A percentile compares a stretch with the other conserved stretches of the same genome.
phyloP scores from a whole-genome alignment of 2,113 vertebrate species.

The Trogon melanurus region DNA sequence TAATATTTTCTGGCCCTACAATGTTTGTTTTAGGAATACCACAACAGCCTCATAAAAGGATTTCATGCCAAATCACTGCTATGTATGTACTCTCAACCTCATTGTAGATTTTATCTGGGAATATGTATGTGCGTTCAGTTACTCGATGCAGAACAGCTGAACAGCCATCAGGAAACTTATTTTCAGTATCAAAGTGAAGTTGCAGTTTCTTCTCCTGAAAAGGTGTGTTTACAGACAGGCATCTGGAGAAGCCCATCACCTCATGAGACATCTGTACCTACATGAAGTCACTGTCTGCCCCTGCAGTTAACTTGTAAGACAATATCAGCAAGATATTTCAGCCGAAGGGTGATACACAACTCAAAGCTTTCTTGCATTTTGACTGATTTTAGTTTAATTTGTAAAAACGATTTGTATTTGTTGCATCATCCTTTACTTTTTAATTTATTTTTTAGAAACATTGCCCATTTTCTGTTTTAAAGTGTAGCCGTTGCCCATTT shows the following conservation, averaged over 20 bases:
- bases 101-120: neutral
- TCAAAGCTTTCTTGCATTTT: neutral
- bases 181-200: neutral
- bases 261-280: neutral
- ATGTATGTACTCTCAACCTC: neutral
- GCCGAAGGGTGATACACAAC: neutral
- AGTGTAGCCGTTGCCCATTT: neutral
- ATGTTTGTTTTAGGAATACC: slow-evolving; percentile 32
- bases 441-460: neutral
- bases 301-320: neutral
- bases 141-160: neutral
- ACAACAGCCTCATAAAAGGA: neutral
- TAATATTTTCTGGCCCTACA: neutral
- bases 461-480: neutral
- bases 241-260: neutral
- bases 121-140: neutral
- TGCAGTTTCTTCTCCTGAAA: neutral
- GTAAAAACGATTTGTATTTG: neutral
- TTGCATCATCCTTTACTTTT: neutral
- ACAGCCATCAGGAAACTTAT: neutral
- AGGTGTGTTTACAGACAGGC: neutral
- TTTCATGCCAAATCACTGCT: slow-evolving; percentile 24
- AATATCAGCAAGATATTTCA: neutral
- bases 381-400: neutral
- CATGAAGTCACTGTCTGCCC: neutral